Percentiles rank a stretch among this genome's conserved stretches.
Evolutionary conservation across 2,113 vertebrate genomes (phyloP).

Genomic region (Sinocyclocheilus anophthalmus): DNA sequence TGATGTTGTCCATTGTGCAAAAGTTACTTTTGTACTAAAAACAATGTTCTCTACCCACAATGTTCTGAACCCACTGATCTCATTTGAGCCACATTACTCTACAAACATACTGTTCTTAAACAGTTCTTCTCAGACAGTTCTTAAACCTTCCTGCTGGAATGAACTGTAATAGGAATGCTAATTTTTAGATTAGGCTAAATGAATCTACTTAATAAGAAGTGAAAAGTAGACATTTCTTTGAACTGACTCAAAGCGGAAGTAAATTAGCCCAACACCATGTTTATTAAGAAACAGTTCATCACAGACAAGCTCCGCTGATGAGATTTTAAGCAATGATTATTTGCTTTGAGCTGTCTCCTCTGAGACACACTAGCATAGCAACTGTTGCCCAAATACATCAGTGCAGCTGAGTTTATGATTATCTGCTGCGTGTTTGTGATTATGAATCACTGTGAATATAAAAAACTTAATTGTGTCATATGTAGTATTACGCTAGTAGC

Average conservation of each 20-base stretch:
- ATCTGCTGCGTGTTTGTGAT: neutral
- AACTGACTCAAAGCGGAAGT: constrained; percentile 26
- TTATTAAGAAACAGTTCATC: constrained; percentile 27
- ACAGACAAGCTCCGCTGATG: constrained; percentile 20
- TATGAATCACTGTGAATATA: neutral
- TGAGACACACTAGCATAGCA: neutral
- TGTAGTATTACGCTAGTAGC: too few relatives aligned
- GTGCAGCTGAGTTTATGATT: neutral
- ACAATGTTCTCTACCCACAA: too few relatives aligned
- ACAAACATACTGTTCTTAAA: too few relatives aligned
- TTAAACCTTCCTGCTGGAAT: neutral
- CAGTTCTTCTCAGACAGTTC: too few relatives aligned
- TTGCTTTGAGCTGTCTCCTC: constrained; percentile 24
- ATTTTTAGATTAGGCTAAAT: constrained; percentile 6
- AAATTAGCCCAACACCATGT: constrained; percentile 10
- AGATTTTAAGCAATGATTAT: constrained; percentile 32
- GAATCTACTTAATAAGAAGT: neutral
- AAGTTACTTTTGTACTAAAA: too few relatives aligned
- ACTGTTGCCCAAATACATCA: neutral
- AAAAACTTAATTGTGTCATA: neutral
- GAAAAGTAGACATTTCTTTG: constrained; percentile 17
- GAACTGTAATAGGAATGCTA: neutral
- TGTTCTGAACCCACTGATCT: too few relatives aligned
- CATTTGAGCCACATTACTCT: too few relatives aligned
- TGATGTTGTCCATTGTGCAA: too few relatives aligned